Evolutionary conservation across 2,888 invertebrate species (phyloP).

Genomic region (Eupithecia inturbata): DNA sequence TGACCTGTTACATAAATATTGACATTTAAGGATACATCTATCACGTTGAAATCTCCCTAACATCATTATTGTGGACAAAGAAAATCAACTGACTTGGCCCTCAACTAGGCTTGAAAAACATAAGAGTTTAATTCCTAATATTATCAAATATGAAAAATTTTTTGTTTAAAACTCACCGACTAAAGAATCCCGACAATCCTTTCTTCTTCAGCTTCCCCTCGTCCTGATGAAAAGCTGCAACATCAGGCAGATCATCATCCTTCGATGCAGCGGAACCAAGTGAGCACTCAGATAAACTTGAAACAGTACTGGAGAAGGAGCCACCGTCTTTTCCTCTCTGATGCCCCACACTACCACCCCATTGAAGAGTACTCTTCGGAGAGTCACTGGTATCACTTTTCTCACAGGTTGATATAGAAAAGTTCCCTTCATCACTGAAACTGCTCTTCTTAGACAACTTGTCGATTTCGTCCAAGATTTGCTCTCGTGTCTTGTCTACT

Average conservation of each 20-base stretch:
- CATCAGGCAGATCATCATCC: conserved; percentile 73
- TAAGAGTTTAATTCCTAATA: background rate
- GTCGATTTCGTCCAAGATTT: conserved; percentile 70
- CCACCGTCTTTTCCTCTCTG: conserved; percentile 84
- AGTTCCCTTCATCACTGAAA: conserved; percentile 81
- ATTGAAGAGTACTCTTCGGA: conserved; percentile 79
- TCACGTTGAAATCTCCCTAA: background rate
- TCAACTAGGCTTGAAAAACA: background rate
- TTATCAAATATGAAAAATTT: background rate
- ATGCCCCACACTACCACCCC: conserved; percentile 81
- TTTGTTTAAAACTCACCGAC: conserved; percentile 76
- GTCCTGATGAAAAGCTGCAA: conserved; percentile 60
- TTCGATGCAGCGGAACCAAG: conserved; percentile 85
- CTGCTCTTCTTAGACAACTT: conserved; percentile 80
- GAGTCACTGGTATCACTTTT: conserved; percentile 82
- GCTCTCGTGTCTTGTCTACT: conserved; percentile 65
- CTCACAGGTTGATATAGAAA: conserved; percentile 79
- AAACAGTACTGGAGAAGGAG: conserved; percentile 88
- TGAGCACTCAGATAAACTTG: conserved; percentile 88
- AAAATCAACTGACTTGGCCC: background rate
- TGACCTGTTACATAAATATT: conserved; percentile 39
- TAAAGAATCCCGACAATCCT: conserved; percentile 85
- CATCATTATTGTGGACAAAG: background rate
- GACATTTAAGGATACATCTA: background rate
- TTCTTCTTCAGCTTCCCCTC: conserved; percentile 83